Evolutionary conservation across 2,113 vertebrate species (phyloP).

Genomic region (Pongo pygmaeus): DNA sequence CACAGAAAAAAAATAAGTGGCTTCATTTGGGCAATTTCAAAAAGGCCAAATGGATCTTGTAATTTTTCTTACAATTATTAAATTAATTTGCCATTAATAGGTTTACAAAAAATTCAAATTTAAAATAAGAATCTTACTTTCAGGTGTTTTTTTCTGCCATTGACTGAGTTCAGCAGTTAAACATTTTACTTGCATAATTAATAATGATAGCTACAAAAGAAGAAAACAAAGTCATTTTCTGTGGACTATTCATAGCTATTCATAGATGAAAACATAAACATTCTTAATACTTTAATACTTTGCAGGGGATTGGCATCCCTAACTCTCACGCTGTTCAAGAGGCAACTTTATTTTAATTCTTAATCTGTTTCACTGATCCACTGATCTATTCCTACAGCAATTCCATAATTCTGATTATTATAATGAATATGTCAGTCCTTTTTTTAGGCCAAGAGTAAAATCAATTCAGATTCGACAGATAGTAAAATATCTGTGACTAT

Average conservation of each 20-base stretch:
- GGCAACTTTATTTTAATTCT: constrained; percentile 1
- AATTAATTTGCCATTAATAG: constrained; percentile 31
- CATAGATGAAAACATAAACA: background rate
- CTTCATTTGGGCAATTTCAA: constrained; percentile 17
- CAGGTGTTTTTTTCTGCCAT: constrained; percentile 77
- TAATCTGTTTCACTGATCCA: background rate
- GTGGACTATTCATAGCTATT: background rate
- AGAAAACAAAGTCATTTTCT: constrained; percentile 56
- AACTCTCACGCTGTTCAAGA: background rate
- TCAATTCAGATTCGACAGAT: background rate
- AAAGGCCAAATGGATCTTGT: background rate
- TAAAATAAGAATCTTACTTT: constrained; percentile 81
- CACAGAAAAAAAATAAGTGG: background rate
- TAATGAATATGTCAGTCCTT: background rate
- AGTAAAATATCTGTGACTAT: background rate
- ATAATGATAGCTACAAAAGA: constrained; percentile 78
- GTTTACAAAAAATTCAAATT: constrained; percentile 28
- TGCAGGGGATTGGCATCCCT: background rate
- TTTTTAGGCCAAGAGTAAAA: background rate
- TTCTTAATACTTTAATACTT: constrained; percentile 34
- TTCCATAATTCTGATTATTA: background rate
- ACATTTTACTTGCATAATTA: constrained; percentile 67
- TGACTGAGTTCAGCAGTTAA: constrained; percentile 72
- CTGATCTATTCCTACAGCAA: background rate
- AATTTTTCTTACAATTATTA: constrained; percentile 43